Base-by-base conservation (phyloP, 30 jellyfish, hydroid and myxozoan genomes). In the Hydra vulgaris region DNA sequence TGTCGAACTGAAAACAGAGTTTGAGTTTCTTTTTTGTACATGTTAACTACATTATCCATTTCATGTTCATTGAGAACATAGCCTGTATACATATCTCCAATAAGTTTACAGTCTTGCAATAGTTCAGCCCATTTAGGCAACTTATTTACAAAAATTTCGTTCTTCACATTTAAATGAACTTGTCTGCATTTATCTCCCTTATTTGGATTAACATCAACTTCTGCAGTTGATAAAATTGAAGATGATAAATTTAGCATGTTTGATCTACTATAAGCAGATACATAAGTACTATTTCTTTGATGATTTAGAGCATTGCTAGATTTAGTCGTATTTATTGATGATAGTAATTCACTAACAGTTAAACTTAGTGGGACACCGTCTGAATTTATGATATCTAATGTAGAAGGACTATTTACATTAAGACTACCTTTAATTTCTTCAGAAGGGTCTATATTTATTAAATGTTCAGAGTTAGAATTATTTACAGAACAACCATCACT, bases 1-100 rank as follows among this genome's bases (percentile, higher is more conserved):
- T 90, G 97, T 23, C 97, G 82, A 52, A 90, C 83, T 1, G 97
- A 95, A 82, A 90, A 90, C 21, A 90, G 76, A 71, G 96, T 90
- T 77, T 90, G 95, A 23, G 97, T 90, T 83, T 90, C 97, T 66
- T 90, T 90, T 71, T 90, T 90, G 74, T 90, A 90, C 27, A 87
- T 27, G 54, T 90, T 90, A 56, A 90, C 72, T 19, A 90, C 96
- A 25, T 77, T 85, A 55, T 90, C 97, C 97, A 90, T 90, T 55
- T 90, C 97, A 22, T 78, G 87, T 71, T 90, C 97, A 74, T 82
- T 86, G 73, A 70, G 83, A 12, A 90, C 97, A 76, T 74, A 90
- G 15, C 97, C 97, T 81, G 80, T 79, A 76, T 85, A 90, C 22
- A 88, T 71, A 53, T 90, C 97, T 72, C 95, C 95, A 82, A 76